Percentiles rank a stretch among this genome's conserved stretches.
phyloP scores from a whole-genome alignment of 2,797 vertebrate genomes.

The Mormyrops boulengeri region DNA sequence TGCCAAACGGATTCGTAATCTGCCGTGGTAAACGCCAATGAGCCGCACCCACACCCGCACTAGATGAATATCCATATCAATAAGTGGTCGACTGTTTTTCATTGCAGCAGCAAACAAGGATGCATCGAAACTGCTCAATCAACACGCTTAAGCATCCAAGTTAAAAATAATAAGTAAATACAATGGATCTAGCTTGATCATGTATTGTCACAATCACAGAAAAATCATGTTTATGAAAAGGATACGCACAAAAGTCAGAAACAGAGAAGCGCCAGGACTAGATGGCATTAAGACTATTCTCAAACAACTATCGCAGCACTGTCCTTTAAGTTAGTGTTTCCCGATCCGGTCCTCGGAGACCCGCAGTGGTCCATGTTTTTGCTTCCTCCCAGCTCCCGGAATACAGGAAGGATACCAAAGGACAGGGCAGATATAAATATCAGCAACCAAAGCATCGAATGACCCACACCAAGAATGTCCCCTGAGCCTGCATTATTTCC shows the following conservation, averaged over 20 bases:
- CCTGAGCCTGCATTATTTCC: background rate
- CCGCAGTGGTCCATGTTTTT: background rate
- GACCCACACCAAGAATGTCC: background rate
- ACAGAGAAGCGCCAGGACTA: background rate
- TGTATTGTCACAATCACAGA: background rate
- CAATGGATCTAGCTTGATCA: background rate
- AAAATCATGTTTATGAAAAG: background rate
- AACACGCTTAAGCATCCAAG: background rate
- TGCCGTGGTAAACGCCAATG: background rate
- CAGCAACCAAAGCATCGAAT: constrained; percentile 33
- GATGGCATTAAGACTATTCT: background rate
- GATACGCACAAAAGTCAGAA: background rate
- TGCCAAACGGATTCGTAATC: background rate
- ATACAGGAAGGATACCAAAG: background rate
- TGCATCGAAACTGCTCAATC: background rate
- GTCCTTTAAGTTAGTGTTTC: background rate
- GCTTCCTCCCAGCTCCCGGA: background rate
- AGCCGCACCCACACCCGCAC: constrained; percentile 21
- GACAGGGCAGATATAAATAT: constrained; percentile 33
- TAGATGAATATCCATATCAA: background rate
- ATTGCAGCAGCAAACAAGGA: background rate
- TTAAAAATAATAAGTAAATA: background rate
- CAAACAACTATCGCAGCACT: background rate
- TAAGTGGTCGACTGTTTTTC: background rate
- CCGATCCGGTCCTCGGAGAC: background rate